Conservation (phyloP, 2,888 invertebrate genomes). For the Parnassius orleans region DNA sequence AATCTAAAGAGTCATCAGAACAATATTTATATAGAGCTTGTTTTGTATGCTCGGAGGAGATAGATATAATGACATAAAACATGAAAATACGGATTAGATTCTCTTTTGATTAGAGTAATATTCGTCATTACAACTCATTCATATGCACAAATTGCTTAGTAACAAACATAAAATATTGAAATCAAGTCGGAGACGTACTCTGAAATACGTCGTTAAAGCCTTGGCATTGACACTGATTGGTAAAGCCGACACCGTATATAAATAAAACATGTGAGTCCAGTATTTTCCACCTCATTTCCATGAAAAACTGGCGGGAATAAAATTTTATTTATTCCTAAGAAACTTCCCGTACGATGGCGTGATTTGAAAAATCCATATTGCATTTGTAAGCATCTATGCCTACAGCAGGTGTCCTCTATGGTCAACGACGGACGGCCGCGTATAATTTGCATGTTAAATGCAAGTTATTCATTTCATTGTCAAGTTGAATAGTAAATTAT, state of each 20-base stretch:
- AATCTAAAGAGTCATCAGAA: too few relatives aligned
- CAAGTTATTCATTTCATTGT: slow-evolving; percentile 23
- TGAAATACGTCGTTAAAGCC: slow-evolving; percentile 38
- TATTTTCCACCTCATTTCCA: slow-evolving; percentile 47
- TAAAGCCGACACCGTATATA: slow-evolving; percentile 50
- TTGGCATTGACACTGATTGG: slow-evolving; percentile 65
- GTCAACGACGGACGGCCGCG: slow-evolving; percentile 18
- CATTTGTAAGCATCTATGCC: slow-evolving; percentile 28
- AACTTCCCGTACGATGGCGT: slow-evolving; percentile 29
- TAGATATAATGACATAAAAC: slow-evolving; percentile 4
- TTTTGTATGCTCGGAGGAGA: neutral
- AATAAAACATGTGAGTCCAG: slow-evolving; percentile 49
- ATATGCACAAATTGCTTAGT: slow-evolving; percentile 9
- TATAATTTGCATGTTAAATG: slow-evolving; percentile 29
- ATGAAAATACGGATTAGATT: slow-evolving; percentile 4
- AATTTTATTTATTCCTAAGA: slow-evolving; percentile 25
- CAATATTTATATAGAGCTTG: neutral
- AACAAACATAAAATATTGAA: slow-evolving; percentile 19
- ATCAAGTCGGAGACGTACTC: slow-evolving; percentile 23
- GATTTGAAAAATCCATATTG: slow-evolving; percentile 30
- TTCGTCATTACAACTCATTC: slow-evolving; percentile 13
- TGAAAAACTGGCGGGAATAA: slow-evolving; percentile 40
- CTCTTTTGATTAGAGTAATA: slow-evolving; percentile 8
- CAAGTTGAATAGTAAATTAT: slow-evolving; percentile 22
- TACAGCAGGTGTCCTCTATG: slow-evolving; percentile 23